Conservation (phyloP, 1,140 invertebrate genomes). For the Zaprionus tsacasi region DNA sequence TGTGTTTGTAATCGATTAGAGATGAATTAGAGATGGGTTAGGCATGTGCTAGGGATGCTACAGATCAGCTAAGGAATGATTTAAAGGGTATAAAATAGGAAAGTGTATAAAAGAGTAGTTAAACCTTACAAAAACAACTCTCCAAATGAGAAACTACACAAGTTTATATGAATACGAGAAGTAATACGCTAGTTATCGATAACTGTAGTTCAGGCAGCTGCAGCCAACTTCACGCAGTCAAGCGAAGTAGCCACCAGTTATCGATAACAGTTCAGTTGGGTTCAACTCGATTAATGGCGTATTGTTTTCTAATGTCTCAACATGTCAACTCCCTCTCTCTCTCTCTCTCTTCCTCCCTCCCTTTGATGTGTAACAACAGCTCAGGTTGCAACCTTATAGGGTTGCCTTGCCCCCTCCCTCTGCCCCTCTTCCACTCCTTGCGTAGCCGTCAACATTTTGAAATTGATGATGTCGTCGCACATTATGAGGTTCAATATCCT, state of each 20-base stretch:
- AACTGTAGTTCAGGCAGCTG: too few species aligned
- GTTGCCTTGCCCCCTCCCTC: background rate
- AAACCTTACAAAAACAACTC: too few species aligned
- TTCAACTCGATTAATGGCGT: background rate
- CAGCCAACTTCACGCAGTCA: too few species aligned
- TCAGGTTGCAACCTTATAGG: background rate
- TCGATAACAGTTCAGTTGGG: background rate
- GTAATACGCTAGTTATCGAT: too few species aligned
- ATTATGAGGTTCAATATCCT: conserved; percentile 82
- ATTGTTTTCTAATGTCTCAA: background rate
- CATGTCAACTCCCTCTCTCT: background rate
- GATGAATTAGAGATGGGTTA: background rate
- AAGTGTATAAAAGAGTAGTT: too few species aligned
- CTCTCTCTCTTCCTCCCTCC: too few species aligned
- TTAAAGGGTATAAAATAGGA: background rate
- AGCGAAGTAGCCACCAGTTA: too few species aligned
- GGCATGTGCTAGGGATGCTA: too few species aligned
- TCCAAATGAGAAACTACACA: too few species aligned
- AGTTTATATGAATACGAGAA: too few species aligned
- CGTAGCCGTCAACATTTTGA: conserved; percentile 57
- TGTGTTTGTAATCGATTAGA: conserved; percentile 4
- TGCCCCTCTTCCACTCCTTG: background rate
- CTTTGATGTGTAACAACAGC: background rate
- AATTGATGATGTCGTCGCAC: conserved; percentile 78
- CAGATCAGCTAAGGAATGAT: background rate